These are phyloP conservation scores for Cephus pulcher DNA, from an alignment of 2,888 invertebrate genomes.

Conservation along the genomic window DNA sequence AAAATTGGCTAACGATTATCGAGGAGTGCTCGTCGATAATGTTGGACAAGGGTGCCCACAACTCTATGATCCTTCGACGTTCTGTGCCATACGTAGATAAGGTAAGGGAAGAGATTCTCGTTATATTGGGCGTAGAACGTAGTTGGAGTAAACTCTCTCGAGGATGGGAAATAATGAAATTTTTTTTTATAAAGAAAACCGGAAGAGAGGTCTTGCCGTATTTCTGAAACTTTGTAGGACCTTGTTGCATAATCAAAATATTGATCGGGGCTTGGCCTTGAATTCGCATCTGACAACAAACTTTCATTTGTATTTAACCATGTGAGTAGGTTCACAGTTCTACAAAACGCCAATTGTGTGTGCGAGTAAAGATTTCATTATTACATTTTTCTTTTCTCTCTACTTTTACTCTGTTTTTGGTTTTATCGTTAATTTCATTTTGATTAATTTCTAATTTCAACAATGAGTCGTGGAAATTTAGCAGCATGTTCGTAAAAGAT, in stretches of 20 bases:
- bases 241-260: slow-evolving; percentile 1
- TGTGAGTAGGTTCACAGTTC: slow-evolving; percentile 8
- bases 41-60: slow-evolving; percentile 70
- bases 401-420: too few relatives aligned
- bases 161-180: slow-evolving; percentile 7
- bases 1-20: slow-evolving; percentile 75
- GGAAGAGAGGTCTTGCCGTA: background rate
- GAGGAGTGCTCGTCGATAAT: slow-evolving; percentile 71
- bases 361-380: background rate
- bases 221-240: slow-evolving; percentile 6
- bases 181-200: background rate
- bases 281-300: background rate
- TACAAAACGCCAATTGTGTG: background rate
- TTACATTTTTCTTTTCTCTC: background rate
- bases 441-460: too few relatives aligned
- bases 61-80: slow-evolving; percentile 66
- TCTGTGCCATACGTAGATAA: slow-evolving; percentile 20
- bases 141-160: too few relatives aligned
- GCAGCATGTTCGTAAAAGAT: background rate
- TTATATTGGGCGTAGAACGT: background rate
- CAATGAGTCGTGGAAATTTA: too few relatives aligned
- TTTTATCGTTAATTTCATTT: too few relatives aligned
- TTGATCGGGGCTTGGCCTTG: slow-evolving; percentile 2
- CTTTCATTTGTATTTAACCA: slow-evolving; percentile 10
- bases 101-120: slow-evolving; percentile 27